Percentiles rank a stretch among this genome's conserved stretches.
Conservation (phyloP, 2,888 invertebrate genomes). For the Andricus curvator region DNA sequence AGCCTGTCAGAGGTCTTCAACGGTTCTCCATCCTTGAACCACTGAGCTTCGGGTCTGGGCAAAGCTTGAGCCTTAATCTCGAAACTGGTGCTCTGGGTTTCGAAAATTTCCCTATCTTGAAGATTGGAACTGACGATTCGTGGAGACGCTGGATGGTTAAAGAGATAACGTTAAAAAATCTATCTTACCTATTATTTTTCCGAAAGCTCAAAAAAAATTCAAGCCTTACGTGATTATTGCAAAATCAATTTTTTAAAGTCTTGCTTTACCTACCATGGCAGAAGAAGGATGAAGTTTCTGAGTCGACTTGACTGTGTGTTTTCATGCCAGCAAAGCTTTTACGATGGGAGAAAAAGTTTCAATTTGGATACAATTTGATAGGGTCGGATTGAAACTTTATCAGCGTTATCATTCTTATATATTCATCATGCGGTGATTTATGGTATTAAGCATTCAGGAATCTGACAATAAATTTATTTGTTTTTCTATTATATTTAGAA, state of each 20-base stretch:
- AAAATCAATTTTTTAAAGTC: neutral
- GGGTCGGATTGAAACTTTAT: constrained; percentile 1
- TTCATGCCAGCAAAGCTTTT: constrained; percentile 49
- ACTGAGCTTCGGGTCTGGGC: constrained; percentile 88
- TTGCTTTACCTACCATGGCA: neutral
- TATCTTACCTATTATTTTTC: neutral
- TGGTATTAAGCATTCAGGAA: constrained; percentile 9
- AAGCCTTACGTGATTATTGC: neutral
- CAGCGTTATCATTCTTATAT: neutral
- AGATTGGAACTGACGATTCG: constrained; percentile 86
- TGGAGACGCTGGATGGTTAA: constrained; percentile 82
- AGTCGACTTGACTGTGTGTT: constrained; percentile 50
- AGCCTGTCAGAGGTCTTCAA: constrained; percentile 81
- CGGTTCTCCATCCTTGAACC: constrained; percentile 88
- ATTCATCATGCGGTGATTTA: constrained; percentile 4
- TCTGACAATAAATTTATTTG: neutral
- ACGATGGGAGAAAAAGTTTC: constrained; percentile 12
- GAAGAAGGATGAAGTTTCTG: neutral
- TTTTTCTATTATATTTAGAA: neutral
- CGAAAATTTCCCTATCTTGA: constrained; percentile 87
- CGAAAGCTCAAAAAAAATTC: neutral
- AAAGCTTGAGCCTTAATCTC: constrained; percentile 88
- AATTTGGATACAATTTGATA: neutral
- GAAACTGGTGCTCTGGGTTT: constrained; percentile 90
- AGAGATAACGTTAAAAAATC: constrained; percentile 10